Base-by-base conservation (phyloP, 1,140 invertebrate genomes). In the Bombus huntii region DNA sequence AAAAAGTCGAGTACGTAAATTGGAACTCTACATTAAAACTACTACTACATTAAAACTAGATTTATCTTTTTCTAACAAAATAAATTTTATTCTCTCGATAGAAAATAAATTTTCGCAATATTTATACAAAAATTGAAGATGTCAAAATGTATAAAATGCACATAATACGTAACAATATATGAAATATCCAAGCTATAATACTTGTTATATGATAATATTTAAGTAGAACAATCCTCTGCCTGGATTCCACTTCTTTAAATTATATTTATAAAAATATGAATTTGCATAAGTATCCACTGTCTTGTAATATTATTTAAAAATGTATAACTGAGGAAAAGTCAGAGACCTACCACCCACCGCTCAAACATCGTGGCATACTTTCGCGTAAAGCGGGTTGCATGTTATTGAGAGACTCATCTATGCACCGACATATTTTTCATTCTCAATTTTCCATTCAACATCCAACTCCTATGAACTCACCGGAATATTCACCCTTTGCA, bases 331-430 rank as follows among this genome's bases (percentile, higher is more conserved):
- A 34, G 5, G 39, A 57, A 57, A 37, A 62, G 13, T n/a, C 18
- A 39, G 34, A n/a, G 3, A 28, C 3, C 28, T 10, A 39, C 39
- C 28, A 59, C 25, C 22, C 22, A n/a, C 57, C 3, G 18, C 18
- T 13, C n/a, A 22, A 44, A 28, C n/a, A 34, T 66, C 10, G n/a
- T 12, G 39, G 62, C 39, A 66, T 31, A 66, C 62, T 66, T 79
- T 25, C 39, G n/a, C 6, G 76, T 31, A 25, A 65, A 65, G 31
- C 76, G 37, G 76, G 76, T 78, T 78, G 76, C 76, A 4, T 44
- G 59, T 3, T 25, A 18, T 62, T 57, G 22, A 42, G 76, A 13
- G 18, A 28, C 76, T 10, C 18, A 15, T 34, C 53, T 15, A 42
- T 53, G 47, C 47, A 22, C 47, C 47, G 18, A 22, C 37, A 65